These are phyloP conservation scores for Morelia viridis DNA, from an alignment of 2,797 vertebrate genomes.

Conservation along the genomic window DNA sequence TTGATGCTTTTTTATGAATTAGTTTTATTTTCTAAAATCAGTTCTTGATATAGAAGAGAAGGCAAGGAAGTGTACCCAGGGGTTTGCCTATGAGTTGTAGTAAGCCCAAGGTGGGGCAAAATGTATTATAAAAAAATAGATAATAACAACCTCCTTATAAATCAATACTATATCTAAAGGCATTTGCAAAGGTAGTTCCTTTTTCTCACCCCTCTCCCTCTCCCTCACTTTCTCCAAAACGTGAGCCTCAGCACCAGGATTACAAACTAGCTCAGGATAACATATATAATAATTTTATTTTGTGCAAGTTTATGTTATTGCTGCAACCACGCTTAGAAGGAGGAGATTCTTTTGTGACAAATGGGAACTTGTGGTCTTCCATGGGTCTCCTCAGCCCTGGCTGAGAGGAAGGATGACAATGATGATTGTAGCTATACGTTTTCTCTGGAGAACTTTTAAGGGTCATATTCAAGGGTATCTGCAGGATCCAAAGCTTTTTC, in stretches of 20 bases:
- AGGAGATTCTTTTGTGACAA: not conserved
- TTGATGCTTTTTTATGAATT: not conserved
- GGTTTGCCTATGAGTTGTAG: not conserved
- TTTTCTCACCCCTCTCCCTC: not conserved
- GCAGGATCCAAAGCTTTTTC: not conserved
- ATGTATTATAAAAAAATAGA: not conserved
- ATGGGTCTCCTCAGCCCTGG: not conserved
- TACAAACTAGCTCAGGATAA: fast-evolving
- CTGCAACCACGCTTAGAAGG: not conserved
- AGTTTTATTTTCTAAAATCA: constrained; percentile 35
- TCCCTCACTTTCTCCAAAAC: not conserved
- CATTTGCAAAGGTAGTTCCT: fast-evolving
- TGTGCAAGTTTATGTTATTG: not conserved
- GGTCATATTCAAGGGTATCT: not conserved
- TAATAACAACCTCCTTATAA: not conserved
- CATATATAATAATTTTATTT: fast-evolving
- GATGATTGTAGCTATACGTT: not conserved
- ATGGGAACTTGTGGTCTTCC: not conserved
- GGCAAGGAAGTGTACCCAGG: not conserved
- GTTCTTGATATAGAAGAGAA: fast-evolving
- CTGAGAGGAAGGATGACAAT: not conserved
- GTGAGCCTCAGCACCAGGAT: not conserved
- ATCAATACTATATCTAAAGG: constrained; percentile 20
- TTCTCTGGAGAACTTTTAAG: not conserved
- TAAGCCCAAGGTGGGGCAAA: constrained; percentile 16